Conservation (phyloP, 1,140 invertebrate genomes). For the Sinella curviseta region DNA sequence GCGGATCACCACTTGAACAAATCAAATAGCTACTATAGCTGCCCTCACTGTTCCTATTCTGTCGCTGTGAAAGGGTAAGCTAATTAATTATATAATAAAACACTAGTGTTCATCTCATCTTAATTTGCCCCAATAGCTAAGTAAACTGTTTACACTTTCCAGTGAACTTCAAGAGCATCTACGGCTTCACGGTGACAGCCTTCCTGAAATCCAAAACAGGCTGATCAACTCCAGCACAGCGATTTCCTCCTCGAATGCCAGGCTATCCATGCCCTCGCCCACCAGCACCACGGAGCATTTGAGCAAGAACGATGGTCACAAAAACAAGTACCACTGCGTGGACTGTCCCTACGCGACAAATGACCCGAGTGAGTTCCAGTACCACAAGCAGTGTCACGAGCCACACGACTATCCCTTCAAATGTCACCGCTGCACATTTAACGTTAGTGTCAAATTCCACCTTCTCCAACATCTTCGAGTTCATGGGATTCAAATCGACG, state of each 20-base stretch:
- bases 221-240: constrained; percentile 1
- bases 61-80: constrained; percentile 64
- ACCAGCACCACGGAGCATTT: not conserved
- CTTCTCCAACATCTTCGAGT: constrained; percentile 75
- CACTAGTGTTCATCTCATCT: not conserved
- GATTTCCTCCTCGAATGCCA: not conserved
- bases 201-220: constrained; percentile 2
- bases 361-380: constrained; percentile 78
- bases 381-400: constrained; percentile 81
- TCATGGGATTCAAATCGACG: constrained; percentile 62
- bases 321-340: constrained; percentile 49
- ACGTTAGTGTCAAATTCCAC: constrained; percentile 75
- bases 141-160: constrained; percentile 29
- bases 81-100: too few species aligned
- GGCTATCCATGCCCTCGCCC: not conserved
- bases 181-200: constrained; percentile 53
- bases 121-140: not conserved
- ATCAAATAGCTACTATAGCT: constrained; percentile 72
- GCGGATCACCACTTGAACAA: constrained; percentile 71
- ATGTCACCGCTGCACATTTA: constrained; percentile 77
- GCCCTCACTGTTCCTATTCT: constrained; percentile 77
- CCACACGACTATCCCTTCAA: constrained; percentile 71
- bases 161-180: constrained; percentile 54
- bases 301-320: not conserved
- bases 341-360: constrained; percentile 78